Conservation (phyloP, 1,140 invertebrate genomes). For the Chrysomallon squamiferum region DNA sequence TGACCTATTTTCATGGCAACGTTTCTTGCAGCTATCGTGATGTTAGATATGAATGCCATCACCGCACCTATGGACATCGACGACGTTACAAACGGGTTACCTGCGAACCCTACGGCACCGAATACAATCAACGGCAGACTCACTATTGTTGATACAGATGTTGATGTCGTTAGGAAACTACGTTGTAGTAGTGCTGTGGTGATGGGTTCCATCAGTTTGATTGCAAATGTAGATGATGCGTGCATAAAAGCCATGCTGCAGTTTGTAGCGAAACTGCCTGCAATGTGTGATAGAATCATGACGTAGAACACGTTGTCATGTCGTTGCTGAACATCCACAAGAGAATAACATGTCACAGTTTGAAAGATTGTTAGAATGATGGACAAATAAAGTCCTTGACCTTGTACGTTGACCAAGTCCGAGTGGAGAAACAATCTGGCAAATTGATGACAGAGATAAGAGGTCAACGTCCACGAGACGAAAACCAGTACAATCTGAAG, state of each 20-base stretch:
- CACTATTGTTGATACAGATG: not conserved
- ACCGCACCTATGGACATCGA: not conserved
- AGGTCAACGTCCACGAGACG: no score
- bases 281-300: constrained; percentile 1
- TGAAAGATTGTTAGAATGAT: no score
- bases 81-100: not conserved
- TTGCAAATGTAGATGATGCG: constrained; percentile 22
- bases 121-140: constrained; percentile 15
- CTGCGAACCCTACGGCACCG: constrained; percentile 17
- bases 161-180: not conserved
- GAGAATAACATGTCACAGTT: no score
- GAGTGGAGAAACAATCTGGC: no score
- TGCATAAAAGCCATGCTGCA: constrained; percentile 19
- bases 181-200: constrained; percentile 16
- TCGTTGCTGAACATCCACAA: no score
- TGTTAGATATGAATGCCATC: constrained; percentile 11
- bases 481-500: no score
- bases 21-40: constrained; percentile 11
- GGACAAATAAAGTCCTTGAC: no score
- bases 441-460: no score
- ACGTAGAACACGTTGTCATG: not conserved
- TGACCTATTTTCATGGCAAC: not conserved
- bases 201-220: constrained; percentile 26
- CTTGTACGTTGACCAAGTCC: no score
- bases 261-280: constrained; percentile 24